Percentiles rank a stretch among this genome's conserved stretches.
These are phyloP conservation scores for Ceyx margarethae DNA, from an alignment of 2,113 vertebrate genomes.

Conservation along the genomic window DNA sequence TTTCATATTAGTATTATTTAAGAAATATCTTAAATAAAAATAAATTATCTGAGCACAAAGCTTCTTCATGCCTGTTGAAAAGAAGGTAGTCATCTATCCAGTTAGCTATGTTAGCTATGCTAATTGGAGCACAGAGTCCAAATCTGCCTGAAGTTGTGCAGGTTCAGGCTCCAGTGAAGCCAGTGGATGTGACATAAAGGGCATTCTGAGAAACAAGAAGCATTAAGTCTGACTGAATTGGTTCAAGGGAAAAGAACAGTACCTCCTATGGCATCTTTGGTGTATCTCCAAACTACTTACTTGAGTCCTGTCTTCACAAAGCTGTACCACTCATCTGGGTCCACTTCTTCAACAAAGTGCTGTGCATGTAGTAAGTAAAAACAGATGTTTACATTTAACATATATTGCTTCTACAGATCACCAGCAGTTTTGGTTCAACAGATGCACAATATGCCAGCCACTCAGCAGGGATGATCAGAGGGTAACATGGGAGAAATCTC, in stretches of 20 bases:
- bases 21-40: neutral
- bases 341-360: conserved; percentile 72
- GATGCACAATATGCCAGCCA: neutral
- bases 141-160: neutral
- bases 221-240: neutral
- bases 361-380: conserved; percentile 36
- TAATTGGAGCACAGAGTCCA: neutral
- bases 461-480: neutral
- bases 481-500: neutral
- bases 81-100: neutral
- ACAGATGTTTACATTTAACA: neutral
- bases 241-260: neutral
- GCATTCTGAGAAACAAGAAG: neutral
- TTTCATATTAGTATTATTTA: neutral
- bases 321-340: conserved; percentile 83
- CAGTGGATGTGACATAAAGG: neutral
- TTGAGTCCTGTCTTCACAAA: conserved; percentile 89
- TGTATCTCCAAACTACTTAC: conserved; percentile 57
- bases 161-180: neutral
- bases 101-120: neutral
- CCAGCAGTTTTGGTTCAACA: neutral
- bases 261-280: neutral
- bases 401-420: neutral
- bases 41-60: neutral
- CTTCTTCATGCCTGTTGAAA: neutral